Conservation (phyloP, 1,140 invertebrate genomes). For the Coptotermes formosanus region DNA sequence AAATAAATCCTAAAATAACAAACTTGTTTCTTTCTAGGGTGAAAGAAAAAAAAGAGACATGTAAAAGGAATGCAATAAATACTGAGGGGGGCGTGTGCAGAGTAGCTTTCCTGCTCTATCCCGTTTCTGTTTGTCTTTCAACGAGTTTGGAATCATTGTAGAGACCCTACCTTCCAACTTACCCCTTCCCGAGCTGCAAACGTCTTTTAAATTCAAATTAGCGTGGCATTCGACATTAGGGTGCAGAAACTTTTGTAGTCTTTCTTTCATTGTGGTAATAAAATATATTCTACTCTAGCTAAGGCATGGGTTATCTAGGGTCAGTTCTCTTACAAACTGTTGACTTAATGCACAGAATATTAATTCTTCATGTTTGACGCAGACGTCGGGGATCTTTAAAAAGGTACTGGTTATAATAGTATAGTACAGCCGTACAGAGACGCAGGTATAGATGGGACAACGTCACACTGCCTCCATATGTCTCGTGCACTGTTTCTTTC, state of each 20-base stretch:
- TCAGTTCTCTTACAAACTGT: not conserved
- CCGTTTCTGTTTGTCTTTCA: not conserved
- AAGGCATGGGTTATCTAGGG: not conserved
- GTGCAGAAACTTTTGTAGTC: not conserved
- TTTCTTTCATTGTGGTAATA: not conserved
- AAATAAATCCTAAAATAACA: constrained; percentile 14
- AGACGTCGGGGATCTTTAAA: too few relatives aligned
- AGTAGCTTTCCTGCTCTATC: not conserved
- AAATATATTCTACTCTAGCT: not conserved
- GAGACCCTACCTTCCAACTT: not conserved
- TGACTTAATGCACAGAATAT: too few relatives aligned
- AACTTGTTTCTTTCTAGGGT: not conserved
- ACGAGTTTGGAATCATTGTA: not conserved
- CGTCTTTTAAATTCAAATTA: not conserved
- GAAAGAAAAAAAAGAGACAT: not conserved
- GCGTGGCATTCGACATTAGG: not conserved
- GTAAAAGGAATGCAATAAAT: not conserved
- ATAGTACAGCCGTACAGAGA: too few relatives aligned
- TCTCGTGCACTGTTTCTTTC: too few relatives aligned
- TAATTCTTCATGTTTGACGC: too few relatives aligned
- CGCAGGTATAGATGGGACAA: too few relatives aligned
- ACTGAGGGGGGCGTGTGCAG: not conserved
- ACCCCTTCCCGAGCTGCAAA: not conserved
- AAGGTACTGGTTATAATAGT: too few relatives aligned
- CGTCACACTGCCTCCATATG: too few relatives aligned